These are phyloP conservation scores for Molossus alvarezi DNA, from an alignment of 2,797 vertebrate genomes.

Conservation along the genomic window DNA sequence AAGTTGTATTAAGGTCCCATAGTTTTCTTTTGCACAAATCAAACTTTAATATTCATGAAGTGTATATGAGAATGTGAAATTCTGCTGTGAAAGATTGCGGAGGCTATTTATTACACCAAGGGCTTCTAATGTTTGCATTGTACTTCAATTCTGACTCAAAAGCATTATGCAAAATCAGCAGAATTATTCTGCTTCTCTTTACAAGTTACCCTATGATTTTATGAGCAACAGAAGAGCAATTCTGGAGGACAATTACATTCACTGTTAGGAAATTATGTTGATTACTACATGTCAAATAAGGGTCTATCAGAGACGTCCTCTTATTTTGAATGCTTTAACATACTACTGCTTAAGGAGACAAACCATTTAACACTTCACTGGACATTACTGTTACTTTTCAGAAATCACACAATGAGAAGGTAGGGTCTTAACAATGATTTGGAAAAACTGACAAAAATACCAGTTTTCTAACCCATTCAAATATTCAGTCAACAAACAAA, in stretches of 20 bases:
- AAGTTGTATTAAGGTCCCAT: background rate
- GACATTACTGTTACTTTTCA: background rate
- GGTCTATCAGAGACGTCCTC: background rate
- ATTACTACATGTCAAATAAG: background rate
- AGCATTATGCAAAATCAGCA: background rate
- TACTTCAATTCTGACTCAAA: conserved; percentile 20
- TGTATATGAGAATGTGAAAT: background rate
- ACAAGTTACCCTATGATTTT: background rate
- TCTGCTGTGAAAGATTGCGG: background rate
- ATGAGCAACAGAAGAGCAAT: background rate
- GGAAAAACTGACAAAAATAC: conserved; percentile 10
- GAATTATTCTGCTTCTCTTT: background rate
- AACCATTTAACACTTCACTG: background rate
- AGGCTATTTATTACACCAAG: background rate
- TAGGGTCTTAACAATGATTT: background rate
- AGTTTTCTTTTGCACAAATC: conserved; percentile 16
- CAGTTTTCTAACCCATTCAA: conserved; percentile 4
- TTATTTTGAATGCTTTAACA: background rate
- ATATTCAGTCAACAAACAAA: background rate
- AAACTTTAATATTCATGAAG: background rate
- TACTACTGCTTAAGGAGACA: background rate
- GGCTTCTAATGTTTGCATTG: background rate
- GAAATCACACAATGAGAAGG: conserved; percentile 25
- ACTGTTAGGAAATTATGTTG: background rate
- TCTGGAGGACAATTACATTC: background rate